These are phyloP conservation scores for Neelides sp. DNA, from an alignment of 1,140 invertebrate genomes.

Conservation along the genomic window DNA sequence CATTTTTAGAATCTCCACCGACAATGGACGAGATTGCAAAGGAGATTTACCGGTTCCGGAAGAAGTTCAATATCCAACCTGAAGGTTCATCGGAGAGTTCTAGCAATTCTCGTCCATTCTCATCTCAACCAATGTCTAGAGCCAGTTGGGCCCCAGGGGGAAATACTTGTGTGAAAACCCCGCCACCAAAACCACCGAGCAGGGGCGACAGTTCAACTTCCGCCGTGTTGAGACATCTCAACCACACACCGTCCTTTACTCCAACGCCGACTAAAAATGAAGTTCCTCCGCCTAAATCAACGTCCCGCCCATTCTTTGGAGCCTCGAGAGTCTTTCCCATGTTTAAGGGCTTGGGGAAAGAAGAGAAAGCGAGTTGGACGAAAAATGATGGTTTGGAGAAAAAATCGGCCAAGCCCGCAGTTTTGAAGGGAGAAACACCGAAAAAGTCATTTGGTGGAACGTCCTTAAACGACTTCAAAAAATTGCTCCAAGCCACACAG, in stretches of 20 bases:
- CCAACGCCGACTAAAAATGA: background rate
- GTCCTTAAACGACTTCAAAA: conserved; percentile 27
- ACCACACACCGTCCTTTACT: too few relatives aligned
- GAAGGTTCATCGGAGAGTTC: conserved; percentile 11
- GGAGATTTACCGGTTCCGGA: conserved; percentile 30
- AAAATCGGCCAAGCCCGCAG: background rate
- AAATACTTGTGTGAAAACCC: background rate
- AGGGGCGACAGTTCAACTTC: too few relatives aligned
- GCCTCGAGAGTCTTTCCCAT: background rate
- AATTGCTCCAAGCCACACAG: conserved; percentile 17
- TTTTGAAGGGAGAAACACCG: background rate
- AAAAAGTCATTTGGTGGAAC: conserved; percentile 6
- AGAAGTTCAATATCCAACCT: conserved; percentile 31
- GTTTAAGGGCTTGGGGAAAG: too few relatives aligned
- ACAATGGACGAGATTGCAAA: conserved; percentile 31
- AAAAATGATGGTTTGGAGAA: background rate
- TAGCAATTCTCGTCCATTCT: background rate
- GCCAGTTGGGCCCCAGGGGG: background rate
- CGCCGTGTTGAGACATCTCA: too few relatives aligned
- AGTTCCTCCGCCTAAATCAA: too few relatives aligned
- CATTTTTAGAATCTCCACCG: conserved; percentile 29
- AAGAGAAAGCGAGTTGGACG: background rate
- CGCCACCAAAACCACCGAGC: background rate
- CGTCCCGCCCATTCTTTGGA: too few relatives aligned
- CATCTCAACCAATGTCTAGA: background rate